A percentile compares a stretch with the other conserved stretches of the same genome.
Evolutionary conservation across 2,113 vertebrate genomes (phyloP).

Genomic region (Xenopus laevis): DNA sequence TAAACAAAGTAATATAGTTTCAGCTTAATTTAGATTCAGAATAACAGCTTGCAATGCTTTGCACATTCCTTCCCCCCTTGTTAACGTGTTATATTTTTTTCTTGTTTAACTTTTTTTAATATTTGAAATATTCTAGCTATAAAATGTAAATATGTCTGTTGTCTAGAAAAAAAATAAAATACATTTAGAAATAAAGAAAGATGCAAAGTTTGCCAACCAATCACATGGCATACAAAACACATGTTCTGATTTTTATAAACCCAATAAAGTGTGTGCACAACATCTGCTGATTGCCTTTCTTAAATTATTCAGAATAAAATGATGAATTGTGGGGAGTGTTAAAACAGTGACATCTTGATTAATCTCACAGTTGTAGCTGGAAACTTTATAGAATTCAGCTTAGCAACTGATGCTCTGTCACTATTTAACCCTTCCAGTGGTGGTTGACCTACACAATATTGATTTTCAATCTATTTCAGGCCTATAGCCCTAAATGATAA

Average conservation of each 20-base stretch:
- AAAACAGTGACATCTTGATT: conserved; percentile 12
- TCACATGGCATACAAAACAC: background rate
- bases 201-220: background rate
- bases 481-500: conserved; percentile 16
- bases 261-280: background rate
- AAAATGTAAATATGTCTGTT: conserved; percentile 20
- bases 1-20: too few species aligned
- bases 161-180: background rate
- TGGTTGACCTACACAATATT: conserved; percentile 10
- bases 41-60: background rate
- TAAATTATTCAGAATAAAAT: conserved; percentile 9
- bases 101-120: background rate
- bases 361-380: background rate
- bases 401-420: background rate
- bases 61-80: background rate
- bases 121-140: conserved; percentile 1
- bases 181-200: background rate
- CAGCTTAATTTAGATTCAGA: too few species aligned
- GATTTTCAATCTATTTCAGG: conserved; percentile 12
- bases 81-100: background rate
- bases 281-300: conserved; percentile 2
- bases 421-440: conserved; percentile 27
- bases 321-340: conserved; percentile 6
- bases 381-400: background rate
- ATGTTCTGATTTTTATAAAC: background rate